phyloP scores from a whole-genome alignment of 2,797 vertebrate species.

The Mormyrops boulengeri region DNA sequence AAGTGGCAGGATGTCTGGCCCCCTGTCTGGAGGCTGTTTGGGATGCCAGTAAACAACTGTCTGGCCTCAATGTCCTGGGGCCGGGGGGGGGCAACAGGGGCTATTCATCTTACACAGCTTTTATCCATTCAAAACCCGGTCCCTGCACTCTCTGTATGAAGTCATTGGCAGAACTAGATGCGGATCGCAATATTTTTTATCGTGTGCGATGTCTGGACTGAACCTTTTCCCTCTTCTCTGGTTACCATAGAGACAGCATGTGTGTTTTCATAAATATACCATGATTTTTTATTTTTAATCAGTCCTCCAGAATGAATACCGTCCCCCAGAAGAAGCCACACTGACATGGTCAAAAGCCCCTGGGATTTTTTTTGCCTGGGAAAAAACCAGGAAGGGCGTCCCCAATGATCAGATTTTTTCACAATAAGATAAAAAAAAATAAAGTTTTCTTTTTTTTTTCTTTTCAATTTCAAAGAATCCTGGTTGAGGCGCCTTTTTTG shows the following conservation, averaged over 20 bases:
- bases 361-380: background rate
- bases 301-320: background rate
- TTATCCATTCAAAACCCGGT: background rate
- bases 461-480: background rate
- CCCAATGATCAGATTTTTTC: background rate
- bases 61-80: background rate
- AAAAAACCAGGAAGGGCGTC: background rate
- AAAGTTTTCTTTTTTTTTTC: background rate
- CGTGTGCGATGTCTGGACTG: background rate
- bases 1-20: conserved; percentile 1
- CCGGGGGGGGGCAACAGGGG: background rate
- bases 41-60: conserved; percentile 27
- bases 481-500: background rate
- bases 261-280: background rate
- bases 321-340: background rate
- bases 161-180: background rate
- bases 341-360: background rate
- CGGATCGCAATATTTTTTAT: background rate
- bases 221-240: background rate
- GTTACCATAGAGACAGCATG: background rate
- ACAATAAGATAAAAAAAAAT: background rate
- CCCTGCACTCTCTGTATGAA: background rate
- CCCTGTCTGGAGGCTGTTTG: background rate
- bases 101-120: background rate
- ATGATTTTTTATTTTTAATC: background rate